Percentiles rank a stretch among this genome's conserved stretches.
phyloP scores from a whole-genome alignment of 2,797 vertebrate species.

The Pangasius sanitwongsei region DNA sequence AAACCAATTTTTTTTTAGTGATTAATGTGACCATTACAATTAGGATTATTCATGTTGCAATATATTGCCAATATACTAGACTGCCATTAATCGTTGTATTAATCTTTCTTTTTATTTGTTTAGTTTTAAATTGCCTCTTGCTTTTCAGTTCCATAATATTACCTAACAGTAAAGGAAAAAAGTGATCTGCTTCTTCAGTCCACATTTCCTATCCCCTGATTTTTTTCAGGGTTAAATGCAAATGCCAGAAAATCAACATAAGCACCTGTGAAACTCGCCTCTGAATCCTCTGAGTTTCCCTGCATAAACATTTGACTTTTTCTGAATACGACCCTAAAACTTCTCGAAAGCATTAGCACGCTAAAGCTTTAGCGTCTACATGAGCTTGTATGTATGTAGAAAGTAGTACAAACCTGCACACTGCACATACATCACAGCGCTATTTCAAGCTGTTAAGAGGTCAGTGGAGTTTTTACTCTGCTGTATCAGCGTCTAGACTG shows the following conservation, averaged over 20 bases:
- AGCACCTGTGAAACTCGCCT: too few species aligned
- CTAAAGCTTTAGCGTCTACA: background rate
- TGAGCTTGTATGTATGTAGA: background rate
- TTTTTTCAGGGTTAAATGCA: background rate
- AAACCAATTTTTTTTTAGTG: too few species aligned
- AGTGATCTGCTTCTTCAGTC: background rate
- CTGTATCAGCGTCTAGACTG: conserved; percentile 30
- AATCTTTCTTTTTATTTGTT: too few species aligned
- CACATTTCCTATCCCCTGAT: background rate
- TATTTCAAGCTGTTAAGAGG: conserved; percentile 2
- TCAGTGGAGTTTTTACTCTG: conserved; percentile 15
- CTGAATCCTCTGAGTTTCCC: too few species aligned
- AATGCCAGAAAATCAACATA: background rate
- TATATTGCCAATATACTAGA: too few species aligned
- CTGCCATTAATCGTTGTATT: too few species aligned
- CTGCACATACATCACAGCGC: conserved; percentile 22
- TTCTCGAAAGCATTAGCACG: background rate
- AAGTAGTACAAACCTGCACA: conserved; percentile 3
- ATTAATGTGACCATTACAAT: too few species aligned
- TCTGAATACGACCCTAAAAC: too few species aligned
- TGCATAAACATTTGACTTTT: background rate
- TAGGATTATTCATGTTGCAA: too few species aligned
- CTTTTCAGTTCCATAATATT: background rate
- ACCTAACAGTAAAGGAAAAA: background rate
- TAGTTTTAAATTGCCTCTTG: background rate